Conservation (phyloP, 2,888 invertebrate species). For the Lasioglossum figueresi region DNA sequence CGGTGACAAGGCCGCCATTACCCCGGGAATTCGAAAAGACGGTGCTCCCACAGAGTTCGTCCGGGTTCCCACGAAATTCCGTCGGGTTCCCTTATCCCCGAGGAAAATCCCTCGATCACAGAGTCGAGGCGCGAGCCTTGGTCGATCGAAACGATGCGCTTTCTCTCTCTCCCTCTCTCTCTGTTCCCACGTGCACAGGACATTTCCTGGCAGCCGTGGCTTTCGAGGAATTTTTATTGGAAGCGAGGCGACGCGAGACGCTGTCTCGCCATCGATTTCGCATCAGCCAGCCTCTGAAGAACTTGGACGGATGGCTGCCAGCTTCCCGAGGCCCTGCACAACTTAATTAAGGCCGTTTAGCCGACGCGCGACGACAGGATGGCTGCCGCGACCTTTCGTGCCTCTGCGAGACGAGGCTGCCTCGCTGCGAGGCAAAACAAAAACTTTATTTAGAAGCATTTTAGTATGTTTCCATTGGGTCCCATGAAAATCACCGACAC, state of each 20-base stretch:
- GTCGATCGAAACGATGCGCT: background rate
- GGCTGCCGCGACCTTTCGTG: background rate
- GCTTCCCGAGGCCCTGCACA: conserved; percentile 30
- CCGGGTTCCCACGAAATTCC: conserved; percentile 29
- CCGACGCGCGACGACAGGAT: background rate
- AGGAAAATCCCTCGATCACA: conserved; percentile 1
- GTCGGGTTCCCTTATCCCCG: background rate
- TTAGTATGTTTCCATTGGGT: background rate
- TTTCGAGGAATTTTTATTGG: conserved; percentile 58
- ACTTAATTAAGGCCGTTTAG: conserved; percentile 60
- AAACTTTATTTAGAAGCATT: background rate
- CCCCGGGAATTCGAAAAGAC: conserved; percentile 44
- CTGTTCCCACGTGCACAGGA: conserved; percentile 24
- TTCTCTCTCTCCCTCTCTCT: background rate
- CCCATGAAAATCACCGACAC: too few relatives aligned
- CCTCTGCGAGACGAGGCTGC: background rate
- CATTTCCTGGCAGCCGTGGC: conserved; percentile 46
- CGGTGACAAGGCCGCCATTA: conserved; percentile 7
- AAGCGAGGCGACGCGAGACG: background rate
- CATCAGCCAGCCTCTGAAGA: conserved; percentile 31
- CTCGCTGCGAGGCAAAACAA: background rate
- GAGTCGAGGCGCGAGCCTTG: background rate
- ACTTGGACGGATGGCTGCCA: conserved; percentile 24
- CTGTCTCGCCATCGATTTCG: conserved; percentile 44
- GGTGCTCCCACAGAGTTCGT: background rate